Base-by-base conservation (phyloP, 1,140 invertebrate species). In the Adoxophyes honmai region DNA sequence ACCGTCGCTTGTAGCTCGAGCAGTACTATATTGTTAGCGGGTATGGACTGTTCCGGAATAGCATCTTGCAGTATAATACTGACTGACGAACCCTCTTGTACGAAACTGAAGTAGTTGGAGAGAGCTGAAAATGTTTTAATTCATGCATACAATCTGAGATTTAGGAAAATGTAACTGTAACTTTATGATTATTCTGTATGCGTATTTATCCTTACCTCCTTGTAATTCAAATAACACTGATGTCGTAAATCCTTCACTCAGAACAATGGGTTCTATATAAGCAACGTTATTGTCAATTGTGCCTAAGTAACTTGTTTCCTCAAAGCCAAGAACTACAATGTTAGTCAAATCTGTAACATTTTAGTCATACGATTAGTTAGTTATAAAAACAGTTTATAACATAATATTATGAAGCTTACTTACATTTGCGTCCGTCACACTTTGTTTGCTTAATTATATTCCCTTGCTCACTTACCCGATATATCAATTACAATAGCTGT, bases 121-220 rank as follows among this genome's bases (percentile, higher is more conserved):
- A 44, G 28, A 54, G 53, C 57, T 63, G 33, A 52, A 66, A 59
- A 35, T 16, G 44, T n/a, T n/a, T 60, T 21, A 35, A 34, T 33
- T n/a, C 28, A n/a, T n/a, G n/a, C n/a, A n/a, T n/a, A n/a, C 14
- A 52, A 52, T 34, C 18, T 8, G 34, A 54, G 60, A 55, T 62
- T 54, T 54, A 21, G 34, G 55, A 34, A 33, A 64, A 59, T 1
- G 51, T 62, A 52, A 68, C n/a, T n/a, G n/a, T n/a, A n/a, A n/a
- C n/a, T n/a, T n/a, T n/a, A n/a, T n/a, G n/a, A n/a, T n/a, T n/a
- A n/a, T n/a, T n/a, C n/a, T n/a, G n/a, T n/a, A n/a, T n/a, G n/a
- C n/a, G 6, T 28, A 28, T 28, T 7, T 11, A 4, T 7, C 34
- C 10, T 35, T 42, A 64, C 62, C 62, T 64, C 62, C 62, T n/a